Base-by-base conservation (phyloP, 64 coral and sea anemone species). In the Catalaphyllia jardinei region DNA sequence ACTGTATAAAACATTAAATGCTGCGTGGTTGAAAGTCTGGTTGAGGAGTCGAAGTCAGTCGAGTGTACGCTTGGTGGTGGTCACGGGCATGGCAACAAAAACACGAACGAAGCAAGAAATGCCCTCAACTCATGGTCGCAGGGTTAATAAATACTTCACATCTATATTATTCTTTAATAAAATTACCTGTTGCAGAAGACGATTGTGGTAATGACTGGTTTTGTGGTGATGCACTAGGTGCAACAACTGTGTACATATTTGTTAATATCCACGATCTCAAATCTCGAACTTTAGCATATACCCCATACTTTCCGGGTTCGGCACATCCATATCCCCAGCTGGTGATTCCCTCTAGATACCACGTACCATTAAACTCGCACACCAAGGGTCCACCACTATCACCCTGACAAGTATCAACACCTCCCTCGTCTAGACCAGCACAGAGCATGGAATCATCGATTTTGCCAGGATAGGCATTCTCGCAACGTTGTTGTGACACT, bases 381-480 rank as follows among this genome's bases (percentile, higher is more conserved):
- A 87, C 84, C 84, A 87, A 51, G 17, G 84, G 84, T 71, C 84
- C 62, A 4, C 62, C 62, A 24, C 20, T 24, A 24, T 65, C 62
- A 77, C 52, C 79, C 20, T 83, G 79, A 25, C 89, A 91, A 20
- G 79, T 49, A 20, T 62, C 81, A 5, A 89, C 35, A 11, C 91
- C 83, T 28, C 76, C 76, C n/a, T 61, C 20, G 0, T 73, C 31
- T 8, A 42, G 13, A 17, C 86, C 77, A 10, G 85, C 83, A 27
- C 76, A 93, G 0, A 87, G 12, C 84, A 93, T 79, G 24, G 64
- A 39, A 13, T 87, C 49, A 10, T 87, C 83, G 28, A 88, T 75
- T 67, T 31, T 1, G 8, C n/a, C 72, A 14, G 88, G 75, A 33
- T 91, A 91, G 0, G 93, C 57, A 6, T 13, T 29, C 15, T 64